phyloP scores from a whole-genome alignment of 2,113 vertebrate genomes.

The Syrrhaptes paradoxus region DNA sequence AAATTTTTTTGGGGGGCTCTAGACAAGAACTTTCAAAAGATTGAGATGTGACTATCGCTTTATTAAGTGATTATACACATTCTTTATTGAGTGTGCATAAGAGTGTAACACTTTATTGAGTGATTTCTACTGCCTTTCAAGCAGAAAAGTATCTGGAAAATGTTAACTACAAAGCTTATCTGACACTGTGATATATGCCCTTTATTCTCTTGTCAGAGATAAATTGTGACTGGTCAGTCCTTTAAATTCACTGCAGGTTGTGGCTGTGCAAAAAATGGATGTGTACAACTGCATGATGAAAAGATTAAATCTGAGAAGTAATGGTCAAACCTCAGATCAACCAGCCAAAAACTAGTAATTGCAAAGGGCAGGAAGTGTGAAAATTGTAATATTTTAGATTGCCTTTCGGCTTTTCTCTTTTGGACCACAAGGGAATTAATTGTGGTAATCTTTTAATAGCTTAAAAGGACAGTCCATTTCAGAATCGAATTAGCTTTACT shows the following conservation, averaged over 20 bases:
- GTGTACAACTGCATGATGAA: background rate
- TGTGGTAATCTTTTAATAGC: background rate
- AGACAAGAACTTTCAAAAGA: background rate
- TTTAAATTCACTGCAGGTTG: background rate
- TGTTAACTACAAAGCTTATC: background rate
- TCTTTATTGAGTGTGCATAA: background rate
- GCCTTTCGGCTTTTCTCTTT: background rate
- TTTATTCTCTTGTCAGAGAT: background rate
- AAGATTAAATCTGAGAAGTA: background rate
- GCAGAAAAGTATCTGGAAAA: background rate
- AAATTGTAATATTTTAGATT: background rate
- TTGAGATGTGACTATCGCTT: background rate
- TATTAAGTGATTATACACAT: background rate
- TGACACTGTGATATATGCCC: background rate
- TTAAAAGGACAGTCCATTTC: background rate
- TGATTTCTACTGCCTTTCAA: background rate
- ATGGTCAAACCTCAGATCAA: background rate
- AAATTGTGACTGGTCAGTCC: background rate
- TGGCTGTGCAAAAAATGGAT: background rate
- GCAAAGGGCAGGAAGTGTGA: background rate
- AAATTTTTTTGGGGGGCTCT: background rate
- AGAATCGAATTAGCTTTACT: background rate
- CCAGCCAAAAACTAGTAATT: background rate
- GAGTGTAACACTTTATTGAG: background rate
- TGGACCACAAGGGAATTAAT: background rate